Base-by-base conservation (phyloP, 2,797 vertebrate species). In the Hyperoplus immaculatus region DNA sequence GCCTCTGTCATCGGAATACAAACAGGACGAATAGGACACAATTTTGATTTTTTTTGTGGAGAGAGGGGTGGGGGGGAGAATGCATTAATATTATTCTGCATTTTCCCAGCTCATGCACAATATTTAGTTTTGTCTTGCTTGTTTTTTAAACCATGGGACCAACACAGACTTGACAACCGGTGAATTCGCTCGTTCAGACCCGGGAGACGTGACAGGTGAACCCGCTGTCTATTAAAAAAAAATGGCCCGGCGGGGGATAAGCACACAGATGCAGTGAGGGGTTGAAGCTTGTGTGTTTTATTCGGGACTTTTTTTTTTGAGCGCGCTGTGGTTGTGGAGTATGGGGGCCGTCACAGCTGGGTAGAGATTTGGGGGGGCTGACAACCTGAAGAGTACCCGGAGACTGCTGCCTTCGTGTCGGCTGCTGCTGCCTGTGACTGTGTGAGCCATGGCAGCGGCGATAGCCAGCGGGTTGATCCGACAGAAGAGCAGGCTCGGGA, bases 401-500 rank as follows among this genome's bases (percentile, higher is more conserved):
- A 78, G 10, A 13, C 46, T 47, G 75, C 60, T 83, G 78, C 15
- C 57, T 81, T 75, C 51, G 84, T 50, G 77, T 83, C 70, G 78
- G 73, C 80, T 80, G 65, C 75, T 76, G 59, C 81, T 88, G 82
- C 78, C 29, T 29, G 29, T 29, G 29, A 29, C 29, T 29, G 29
- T 29, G 29, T 83, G 87, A 93, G 95, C 95, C 94, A 98, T 98
- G 97, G 97, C 97, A 92, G 97, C 97, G 83, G 97, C 97, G 83
- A 98, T 98, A 71, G 97, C 97, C 94, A 97, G 97, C 94, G 97
- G 97, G 91, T 96, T 98, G 96, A 98, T 98, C 96, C 97, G 97
- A 62, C 97, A 98, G 95, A 98, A 98, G 95, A 96, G 68, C 97
- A 97, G 92, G 97, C 97, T 87, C 93, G 97, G 72, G 97, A 98